Evolutionary conservation across 1,140 invertebrate genomes (phyloP), one percentile per base, ranked within the genome.

Genomic region (Anastrepha ludens): DNA sequence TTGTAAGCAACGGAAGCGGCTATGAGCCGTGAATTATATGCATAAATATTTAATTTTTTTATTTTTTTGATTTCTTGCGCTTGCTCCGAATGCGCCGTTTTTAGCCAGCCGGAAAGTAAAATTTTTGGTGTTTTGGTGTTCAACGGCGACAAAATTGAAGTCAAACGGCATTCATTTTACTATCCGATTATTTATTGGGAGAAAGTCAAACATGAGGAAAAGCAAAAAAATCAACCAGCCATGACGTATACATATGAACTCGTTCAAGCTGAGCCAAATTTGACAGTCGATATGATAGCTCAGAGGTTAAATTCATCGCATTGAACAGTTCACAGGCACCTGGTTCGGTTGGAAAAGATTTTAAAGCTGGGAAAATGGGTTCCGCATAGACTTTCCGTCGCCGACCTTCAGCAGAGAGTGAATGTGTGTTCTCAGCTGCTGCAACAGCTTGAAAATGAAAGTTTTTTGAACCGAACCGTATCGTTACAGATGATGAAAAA

Each of bases 1-100:
- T 88, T 89, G 88, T 89, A 88, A 55, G 74, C 44, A 50, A 15
- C 67, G 59, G 81, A 87, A 74, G 88, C 85, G 87, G 20, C 85
- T 86, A 62, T 86, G 85, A 86, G 55, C 85, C 85, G 85, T 86
- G 85, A 86, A 86, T 86, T 86, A 60, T 86, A 41, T 17, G 11
- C 13, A 62, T 62, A 70, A 4, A 44, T 74, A 29, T 29, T n/a
- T n/a, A n/a, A n/a, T 70, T 47, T 9, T 55, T 55, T 55, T 11
- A 55, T 62, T 62, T 1, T 8, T n/a, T 62, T 62, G 13, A 8
- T 62, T 81, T 55, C 74, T 8, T 17, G 2, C 9, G 47, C n/a
- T 67, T 67, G 29, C 64, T 9, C 29, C 1, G 29, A 64, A 5
- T 64, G 11, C 11, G 15, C 0, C 2, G 8, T 55, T 39, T 39